Evolutionary conservation across 2,888 invertebrate species (phyloP).

Genomic region (Ommatoiulus sabulosus): DNA sequence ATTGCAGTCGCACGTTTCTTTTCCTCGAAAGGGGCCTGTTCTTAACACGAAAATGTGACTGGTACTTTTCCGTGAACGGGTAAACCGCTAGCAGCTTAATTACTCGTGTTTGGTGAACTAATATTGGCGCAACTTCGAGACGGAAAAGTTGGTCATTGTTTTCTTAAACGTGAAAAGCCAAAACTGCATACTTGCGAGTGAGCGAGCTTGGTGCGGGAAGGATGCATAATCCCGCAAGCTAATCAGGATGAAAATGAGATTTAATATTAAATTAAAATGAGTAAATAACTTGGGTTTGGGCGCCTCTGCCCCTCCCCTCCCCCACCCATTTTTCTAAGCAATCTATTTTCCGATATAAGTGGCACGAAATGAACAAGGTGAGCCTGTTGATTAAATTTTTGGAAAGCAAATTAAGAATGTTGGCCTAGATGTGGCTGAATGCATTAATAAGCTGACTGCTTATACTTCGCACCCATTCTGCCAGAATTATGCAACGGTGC

Average conservation of each 20-base stretch:
- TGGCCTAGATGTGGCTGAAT: neutral
- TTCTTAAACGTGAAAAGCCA: too few relatives aligned
- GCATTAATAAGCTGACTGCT: neutral
- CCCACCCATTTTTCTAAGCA: neutral
- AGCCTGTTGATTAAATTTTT: neutral
- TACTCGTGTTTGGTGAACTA: too few relatives aligned
- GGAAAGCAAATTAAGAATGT: neutral
- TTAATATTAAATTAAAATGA: neutral
- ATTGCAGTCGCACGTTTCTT: too few relatives aligned
- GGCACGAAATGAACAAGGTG: neutral
- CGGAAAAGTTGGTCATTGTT: too few relatives aligned
- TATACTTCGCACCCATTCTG: neutral
- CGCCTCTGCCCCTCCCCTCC: neutral
- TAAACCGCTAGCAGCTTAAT: too few relatives aligned
- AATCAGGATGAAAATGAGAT: slow-evolving; percentile 15
- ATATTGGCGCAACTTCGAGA: too few relatives aligned
- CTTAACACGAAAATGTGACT: too few relatives aligned
- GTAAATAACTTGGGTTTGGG: neutral
- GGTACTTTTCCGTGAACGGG: too few relatives aligned
- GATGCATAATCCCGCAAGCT: neutral
- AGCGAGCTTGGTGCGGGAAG: too few relatives aligned
- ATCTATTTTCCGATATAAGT: slow-evolving; percentile 7
- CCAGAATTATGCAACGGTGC: too few relatives aligned
- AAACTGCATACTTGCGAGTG: too few relatives aligned
- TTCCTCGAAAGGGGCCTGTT: too few relatives aligned